phyloP scores from a whole-genome alignment of 2,888 invertebrate species.

The Gymnocheta viridis region DNA sequence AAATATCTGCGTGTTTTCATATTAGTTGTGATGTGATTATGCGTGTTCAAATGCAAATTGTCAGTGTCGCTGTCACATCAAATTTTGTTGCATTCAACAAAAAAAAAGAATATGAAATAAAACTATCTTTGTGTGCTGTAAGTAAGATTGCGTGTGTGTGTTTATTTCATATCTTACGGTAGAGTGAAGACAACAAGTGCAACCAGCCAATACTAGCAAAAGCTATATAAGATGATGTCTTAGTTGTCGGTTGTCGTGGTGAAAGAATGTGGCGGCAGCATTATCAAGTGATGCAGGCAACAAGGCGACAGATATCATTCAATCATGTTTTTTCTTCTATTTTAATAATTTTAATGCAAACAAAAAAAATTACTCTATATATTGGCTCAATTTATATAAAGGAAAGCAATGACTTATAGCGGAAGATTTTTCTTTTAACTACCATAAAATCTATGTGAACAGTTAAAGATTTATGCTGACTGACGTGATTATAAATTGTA shows the following conservation, averaged over 20 bases:
- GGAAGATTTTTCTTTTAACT: not conserved
- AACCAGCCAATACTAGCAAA: conserved; percentile 69
- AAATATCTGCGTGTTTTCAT: conserved; percentile 32
- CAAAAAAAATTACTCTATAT: conserved; percentile 17
- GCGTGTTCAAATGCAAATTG: conserved; percentile 69
- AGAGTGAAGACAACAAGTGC: conserved; percentile 71
- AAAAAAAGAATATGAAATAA: conserved; percentile 40
- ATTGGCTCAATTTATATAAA: conserved; percentile 52
- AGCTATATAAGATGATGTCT: conserved; percentile 68
- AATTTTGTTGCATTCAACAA: conserved; percentile 61
- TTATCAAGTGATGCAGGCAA: conserved; percentile 65
- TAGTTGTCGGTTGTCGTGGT: conserved; percentile 55
- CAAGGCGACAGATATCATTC: conserved; percentile 70
- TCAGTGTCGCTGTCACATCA: conserved; percentile 70
- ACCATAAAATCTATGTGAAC: not conserved
- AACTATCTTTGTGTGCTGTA: conserved; percentile 27
- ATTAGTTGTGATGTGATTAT: conserved; percentile 68
- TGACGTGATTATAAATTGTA: conserved; percentile 25
- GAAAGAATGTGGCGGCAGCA: conserved; percentile 65
- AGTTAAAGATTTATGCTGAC: conserved; percentile 22
- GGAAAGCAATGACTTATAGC: conserved; percentile 17
- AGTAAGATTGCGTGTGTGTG: not conserved
- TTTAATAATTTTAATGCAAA: conserved; percentile 16
- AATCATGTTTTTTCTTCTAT: conserved; percentile 53
- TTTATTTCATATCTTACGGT: conserved; percentile 66